A percentile compares a stretch with the other conserved stretches of the same genome.
phyloP scores from a whole-genome alignment of 2,113 vertebrate genomes.

The Etia nguti region DNA sequence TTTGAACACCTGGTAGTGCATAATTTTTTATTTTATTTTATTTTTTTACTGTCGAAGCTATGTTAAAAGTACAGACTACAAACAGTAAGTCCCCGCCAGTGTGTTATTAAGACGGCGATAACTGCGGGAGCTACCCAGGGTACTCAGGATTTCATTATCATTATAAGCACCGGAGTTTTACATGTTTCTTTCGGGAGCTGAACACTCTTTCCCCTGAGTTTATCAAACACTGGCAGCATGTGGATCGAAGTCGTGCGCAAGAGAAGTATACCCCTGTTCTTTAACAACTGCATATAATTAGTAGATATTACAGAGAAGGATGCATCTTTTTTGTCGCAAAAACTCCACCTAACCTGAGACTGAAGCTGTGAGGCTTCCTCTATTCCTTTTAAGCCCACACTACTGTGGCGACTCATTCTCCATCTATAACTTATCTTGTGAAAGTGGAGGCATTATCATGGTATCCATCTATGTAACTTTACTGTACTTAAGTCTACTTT shows the following conservation, averaged over 20 bases:
- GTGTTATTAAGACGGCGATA: fast-evolving
- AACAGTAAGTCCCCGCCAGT: neutral
- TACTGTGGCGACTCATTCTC: neutral
- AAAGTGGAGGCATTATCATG: neutral
- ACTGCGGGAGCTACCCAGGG: neutral
- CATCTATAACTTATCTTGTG: neutral
- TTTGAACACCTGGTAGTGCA: neutral
- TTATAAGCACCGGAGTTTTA: neutral
- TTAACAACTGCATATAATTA: neutral
- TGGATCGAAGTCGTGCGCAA: neutral
- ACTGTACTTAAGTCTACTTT: neutral
- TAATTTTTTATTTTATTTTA: neutral
- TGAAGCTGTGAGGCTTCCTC: neutral
- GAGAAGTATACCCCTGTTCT: neutral
- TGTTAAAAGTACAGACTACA: neutral
- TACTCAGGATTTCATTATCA: neutral
- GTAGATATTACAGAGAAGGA: neutral
- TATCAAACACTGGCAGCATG: neutral
- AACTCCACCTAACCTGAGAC: neutral
- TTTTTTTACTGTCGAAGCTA: neutral
- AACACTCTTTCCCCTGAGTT: neutral
- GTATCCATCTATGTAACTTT: neutral
- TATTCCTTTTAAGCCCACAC: neutral
- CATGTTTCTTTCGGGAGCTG: neutral
- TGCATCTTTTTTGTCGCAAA: neutral